Conservation (phyloP, 2,888 invertebrate species). For the Scaptomyza flava region DNA sequence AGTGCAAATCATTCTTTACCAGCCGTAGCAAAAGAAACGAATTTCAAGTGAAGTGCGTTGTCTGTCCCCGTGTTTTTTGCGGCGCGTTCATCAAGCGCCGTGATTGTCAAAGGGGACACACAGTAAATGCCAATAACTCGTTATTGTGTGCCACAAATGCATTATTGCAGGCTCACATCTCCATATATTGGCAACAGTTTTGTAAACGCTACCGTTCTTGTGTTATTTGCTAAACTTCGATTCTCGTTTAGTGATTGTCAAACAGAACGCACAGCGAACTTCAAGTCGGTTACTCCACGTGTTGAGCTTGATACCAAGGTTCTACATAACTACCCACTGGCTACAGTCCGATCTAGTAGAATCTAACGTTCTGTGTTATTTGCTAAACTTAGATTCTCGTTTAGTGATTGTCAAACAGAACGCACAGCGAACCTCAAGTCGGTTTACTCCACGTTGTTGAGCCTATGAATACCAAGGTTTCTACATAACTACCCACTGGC, state of each 20-base stretch:
- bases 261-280: constrained; percentile 81
- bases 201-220: constrained; percentile 70
- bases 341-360: too few species aligned
- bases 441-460: constrained; percentile 40
- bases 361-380: constrained; percentile 84
- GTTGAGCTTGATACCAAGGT: constrained; percentile 29
- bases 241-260: constrained; percentile 73
- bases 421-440: constrained; percentile 64
- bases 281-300: constrained; percentile 37
- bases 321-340: constrained; percentile 48
- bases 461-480: constrained; percentile 21
- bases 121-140: constrained; percentile 78
- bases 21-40: background rate
- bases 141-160: constrained; percentile 72
- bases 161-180: constrained; percentile 69
- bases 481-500: constrained; percentile 52
- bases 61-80: constrained; percentile 82
- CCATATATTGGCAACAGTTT: constrained; percentile 79
- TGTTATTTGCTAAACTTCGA: constrained; percentile 80
- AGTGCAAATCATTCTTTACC: constrained; percentile 40
- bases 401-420: constrained; percentile 82
- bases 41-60: background rate
- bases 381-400: constrained; percentile 59
- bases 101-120: constrained; percentile 83
- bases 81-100: constrained; percentile 68